phyloP scores from a whole-genome alignment of 2,888 invertebrate genomes.

The Cryptocheilus praepositus region DNA sequence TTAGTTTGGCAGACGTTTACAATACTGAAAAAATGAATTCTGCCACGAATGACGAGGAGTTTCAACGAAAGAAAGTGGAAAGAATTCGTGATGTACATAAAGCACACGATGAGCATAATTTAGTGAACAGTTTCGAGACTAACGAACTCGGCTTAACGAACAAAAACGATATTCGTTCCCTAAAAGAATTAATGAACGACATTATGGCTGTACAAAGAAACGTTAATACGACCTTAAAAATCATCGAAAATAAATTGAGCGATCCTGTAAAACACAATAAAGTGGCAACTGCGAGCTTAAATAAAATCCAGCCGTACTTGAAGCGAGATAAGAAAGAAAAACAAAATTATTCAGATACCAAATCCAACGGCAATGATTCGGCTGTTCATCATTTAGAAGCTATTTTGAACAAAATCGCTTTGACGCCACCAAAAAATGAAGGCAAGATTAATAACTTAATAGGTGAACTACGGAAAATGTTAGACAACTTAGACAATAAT shows the following conservation, averaged over 20 bases:
- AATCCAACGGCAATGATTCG: background rate
- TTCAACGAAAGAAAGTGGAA: slow-evolving; percentile 10
- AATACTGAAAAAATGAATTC: background rate
- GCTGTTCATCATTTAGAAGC: slow-evolving; percentile 7
- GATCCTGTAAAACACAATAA: slow-evolving; percentile 6
- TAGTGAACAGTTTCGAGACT: slow-evolving; percentile 42
- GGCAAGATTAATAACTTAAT: background rate
- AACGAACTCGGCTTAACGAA: slow-evolving; percentile 45
- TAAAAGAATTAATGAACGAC: slow-evolving; percentile 44
- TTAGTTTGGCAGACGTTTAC: too few species aligned
- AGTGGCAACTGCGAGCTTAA: too few species aligned
- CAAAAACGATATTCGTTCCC: slow-evolving; percentile 45
- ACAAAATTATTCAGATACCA: background rate
- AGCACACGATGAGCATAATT: slow-evolving; percentile 25
- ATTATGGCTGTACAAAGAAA: slow-evolving; percentile 51
- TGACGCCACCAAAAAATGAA: slow-evolving; percentile 15
- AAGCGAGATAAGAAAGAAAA: background rate
- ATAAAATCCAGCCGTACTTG: too few species aligned
- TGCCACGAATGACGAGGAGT: slow-evolving; percentile 40
- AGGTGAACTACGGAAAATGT: background rate
- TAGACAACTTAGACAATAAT: too few species aligned
- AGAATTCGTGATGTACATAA: slow-evolving; percentile 20
- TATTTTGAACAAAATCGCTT: slow-evolving; percentile 26
- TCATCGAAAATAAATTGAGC: slow-evolving; percentile 45
- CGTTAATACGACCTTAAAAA: slow-evolving; percentile 54